phyloP scores from a whole-genome alignment of 2,797 vertebrate genomes.

The Oreochromis grahami region DNA sequence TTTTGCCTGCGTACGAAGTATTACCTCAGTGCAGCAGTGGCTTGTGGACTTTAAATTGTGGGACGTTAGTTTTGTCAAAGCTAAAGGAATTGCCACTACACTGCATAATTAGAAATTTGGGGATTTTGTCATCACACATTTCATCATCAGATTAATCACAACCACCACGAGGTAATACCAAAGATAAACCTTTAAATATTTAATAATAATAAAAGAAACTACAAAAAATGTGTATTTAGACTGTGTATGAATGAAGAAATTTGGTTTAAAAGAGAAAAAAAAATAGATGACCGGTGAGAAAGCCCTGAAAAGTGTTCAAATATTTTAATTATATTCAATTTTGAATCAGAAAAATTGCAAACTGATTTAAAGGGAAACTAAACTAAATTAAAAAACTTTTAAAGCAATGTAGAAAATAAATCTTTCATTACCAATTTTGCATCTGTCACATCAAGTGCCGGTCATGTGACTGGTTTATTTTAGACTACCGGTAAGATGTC shows the following conservation, averaged over 20 bases:
- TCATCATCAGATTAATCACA: not conserved
- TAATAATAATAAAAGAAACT: not conserved
- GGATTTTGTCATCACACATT: not conserved
- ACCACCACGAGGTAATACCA: fast-evolving
- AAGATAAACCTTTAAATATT: not conserved
- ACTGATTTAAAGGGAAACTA: not conserved
- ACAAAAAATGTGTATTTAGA: not conserved
- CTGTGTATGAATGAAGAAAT: not conserved
- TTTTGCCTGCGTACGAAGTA: no score
- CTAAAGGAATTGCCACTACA: no score
- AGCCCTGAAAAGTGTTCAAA: not conserved
- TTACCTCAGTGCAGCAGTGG: no score
- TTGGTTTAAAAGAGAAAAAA: not conserved
- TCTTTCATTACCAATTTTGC: not conserved
- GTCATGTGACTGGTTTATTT: not conserved
- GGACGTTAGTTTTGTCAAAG: no score
- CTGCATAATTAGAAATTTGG: not conserved
- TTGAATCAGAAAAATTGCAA: not conserved
- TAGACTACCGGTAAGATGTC: not conserved
- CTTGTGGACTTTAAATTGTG: no score
- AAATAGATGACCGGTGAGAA: not conserved
- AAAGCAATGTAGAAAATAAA: not conserved
- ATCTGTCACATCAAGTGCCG: not conserved
- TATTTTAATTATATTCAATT: not conserved
- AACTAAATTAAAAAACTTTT: not conserved